Evolutionary conservation across 2,113 vertebrate species (phyloP).

Genomic region (Anseranas semipalmata): DNA sequence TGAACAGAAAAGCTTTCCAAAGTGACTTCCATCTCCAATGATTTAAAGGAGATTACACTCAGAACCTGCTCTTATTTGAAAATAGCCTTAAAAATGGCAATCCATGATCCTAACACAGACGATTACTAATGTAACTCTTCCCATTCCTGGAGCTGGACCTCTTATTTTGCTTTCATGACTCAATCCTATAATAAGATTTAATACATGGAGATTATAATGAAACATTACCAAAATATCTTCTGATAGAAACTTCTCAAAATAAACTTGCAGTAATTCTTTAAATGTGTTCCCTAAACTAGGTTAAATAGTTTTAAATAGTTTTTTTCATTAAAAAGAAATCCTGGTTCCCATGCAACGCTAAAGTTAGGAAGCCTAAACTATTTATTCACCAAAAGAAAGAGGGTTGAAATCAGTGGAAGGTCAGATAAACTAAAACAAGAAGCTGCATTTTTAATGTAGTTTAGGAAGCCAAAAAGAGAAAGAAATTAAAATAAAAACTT

Average conservation of each 20-base stretch:
- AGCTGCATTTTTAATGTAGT: neutral
- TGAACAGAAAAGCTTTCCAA: neutral
- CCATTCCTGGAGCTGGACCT: neutral
- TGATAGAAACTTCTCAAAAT: constrained; percentile 42
- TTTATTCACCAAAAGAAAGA: neutral
- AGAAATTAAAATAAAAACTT: neutral
- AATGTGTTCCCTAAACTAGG: neutral
- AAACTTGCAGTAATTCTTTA: neutral
- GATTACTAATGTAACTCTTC: neutral
- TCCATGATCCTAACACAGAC: neutral
- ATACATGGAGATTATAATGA: constrained; percentile 28
- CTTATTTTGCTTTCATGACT: constrained; percentile 49
- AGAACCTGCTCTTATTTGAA: neutral
- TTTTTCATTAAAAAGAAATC: neutral
- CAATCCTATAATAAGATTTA: constrained; percentile 40
- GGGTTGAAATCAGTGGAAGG: neutral
- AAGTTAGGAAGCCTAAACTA: neutral
- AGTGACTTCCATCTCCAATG: neutral
- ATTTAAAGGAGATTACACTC: neutral
- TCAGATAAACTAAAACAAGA: constrained; percentile 3
- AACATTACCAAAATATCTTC: constrained; percentile 37
- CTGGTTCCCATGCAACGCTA: neutral
- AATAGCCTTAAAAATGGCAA: neutral
- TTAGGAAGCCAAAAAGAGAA: neutral
- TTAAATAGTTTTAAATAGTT: neutral